Evolutionary conservation across 2,113 vertebrate genomes (phyloP).

Genomic region (Azemiops feae): DNA sequence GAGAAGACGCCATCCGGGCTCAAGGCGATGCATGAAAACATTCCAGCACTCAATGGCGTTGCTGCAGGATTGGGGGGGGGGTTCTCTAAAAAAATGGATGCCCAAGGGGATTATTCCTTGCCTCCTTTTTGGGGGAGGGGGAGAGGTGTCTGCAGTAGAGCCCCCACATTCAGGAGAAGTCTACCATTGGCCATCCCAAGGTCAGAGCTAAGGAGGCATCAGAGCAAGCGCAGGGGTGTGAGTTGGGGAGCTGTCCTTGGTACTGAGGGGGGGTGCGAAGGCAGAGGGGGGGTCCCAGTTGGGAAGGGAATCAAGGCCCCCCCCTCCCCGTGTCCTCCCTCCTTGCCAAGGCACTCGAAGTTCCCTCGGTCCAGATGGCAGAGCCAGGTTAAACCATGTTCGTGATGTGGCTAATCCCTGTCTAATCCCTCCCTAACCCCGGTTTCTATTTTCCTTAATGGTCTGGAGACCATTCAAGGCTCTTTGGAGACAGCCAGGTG

Average conservation of each 20-base stretch:
- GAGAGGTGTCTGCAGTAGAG: neutral
- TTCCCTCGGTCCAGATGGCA: neutral
- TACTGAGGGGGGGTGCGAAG: neutral
- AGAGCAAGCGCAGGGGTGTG: neutral
- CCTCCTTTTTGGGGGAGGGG: neutral
- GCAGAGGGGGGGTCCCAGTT: neutral
- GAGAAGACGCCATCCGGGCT: neutral
- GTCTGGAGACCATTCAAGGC: neutral
- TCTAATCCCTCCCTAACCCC: neutral
- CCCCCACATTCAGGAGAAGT: neutral
- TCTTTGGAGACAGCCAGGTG: neutral
- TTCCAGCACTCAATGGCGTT: neutral
- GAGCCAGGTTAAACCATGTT: neutral
- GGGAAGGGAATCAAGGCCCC: neutral
- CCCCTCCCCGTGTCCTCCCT: neutral
- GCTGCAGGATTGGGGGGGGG: neutral
- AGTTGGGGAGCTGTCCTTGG: neutral
- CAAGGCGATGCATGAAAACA: neutral
- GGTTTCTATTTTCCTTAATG: neutral
- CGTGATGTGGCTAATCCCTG: neutral
- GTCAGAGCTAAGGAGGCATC: neutral
- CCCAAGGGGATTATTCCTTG: neutral
- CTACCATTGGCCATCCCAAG: neutral
- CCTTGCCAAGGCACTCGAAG: neutral
- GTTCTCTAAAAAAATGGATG: neutral